A percentile compares a stretch with the other conserved stretches of the same genome.
These are phyloP conservation scores for Saccostrea cuccullata DNA, from an alignment of 1,140 invertebrate species.

Conservation along the genomic window DNA sequence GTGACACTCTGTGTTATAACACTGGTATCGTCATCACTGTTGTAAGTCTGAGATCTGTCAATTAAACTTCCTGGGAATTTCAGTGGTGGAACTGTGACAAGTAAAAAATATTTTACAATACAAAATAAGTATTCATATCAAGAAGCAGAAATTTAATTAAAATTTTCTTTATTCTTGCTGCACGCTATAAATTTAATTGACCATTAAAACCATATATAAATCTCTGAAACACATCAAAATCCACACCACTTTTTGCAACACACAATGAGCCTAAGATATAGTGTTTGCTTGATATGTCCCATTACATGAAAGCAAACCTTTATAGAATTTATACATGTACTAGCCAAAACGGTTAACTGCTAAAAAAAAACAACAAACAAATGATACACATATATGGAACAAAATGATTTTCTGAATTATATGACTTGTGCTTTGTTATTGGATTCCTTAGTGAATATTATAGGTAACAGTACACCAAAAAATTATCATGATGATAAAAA, in stretches of 20 bases:
- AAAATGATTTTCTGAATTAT: neutral
- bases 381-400: neutral
- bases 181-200: neutral
- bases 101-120: too few relatives aligned
- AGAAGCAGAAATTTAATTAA: too few relatives aligned
- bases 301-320: neutral
- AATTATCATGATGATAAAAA: neutral
- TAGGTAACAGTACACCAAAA: neutral
- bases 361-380: neutral
- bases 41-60: constrained; percentile 60
- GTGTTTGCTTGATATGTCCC: neutral
- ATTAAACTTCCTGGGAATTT: constrained; percentile 72
- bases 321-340: neutral
- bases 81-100: constrained; percentile 66
- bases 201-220: neutral
- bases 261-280: neutral
- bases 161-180: neutral
- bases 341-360: neutral
- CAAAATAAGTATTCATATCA: too few relatives aligned
- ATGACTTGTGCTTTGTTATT: neutral
- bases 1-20: constrained; percentile 68
- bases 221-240: neutral
- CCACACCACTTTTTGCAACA: neutral
- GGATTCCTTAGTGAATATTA: neutral
- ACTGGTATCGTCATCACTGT: constrained; percentile 72